Evolutionary conservation across 2,797 vertebrate genomes (phyloP).

Genomic region (Sebastes diploproa): DNA sequence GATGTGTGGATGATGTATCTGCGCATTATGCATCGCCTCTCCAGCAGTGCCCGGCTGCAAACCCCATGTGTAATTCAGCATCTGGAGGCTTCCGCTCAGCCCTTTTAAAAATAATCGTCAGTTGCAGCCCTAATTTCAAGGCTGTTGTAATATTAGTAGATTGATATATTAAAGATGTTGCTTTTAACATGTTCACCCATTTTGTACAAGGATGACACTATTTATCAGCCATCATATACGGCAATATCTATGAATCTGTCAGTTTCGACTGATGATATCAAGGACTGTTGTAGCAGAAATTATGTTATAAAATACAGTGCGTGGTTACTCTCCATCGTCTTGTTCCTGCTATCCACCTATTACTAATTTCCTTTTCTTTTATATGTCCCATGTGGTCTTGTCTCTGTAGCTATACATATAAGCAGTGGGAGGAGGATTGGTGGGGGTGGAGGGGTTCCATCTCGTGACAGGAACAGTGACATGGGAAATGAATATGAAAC

Average conservation of each 20-base stretch:
- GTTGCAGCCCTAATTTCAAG: neutral
- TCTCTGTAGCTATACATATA: constrained; percentile 17
- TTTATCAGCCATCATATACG: neutral
- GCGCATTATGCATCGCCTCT: too few relatives aligned
- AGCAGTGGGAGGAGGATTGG: constrained; percentile 17
- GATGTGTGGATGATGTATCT: too few relatives aligned
- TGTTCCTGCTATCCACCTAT: constrained; percentile 1
- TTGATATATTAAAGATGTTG: neutral
- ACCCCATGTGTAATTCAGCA: too few relatives aligned
- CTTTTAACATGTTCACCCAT: neutral
- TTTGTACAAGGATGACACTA: neutral
- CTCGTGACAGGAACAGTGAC: constrained; percentile 61
- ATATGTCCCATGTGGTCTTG: constrained; percentile 9
- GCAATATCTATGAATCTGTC: too few relatives aligned
- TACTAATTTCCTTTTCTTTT: constrained; percentile 9
- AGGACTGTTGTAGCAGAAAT: neutral
- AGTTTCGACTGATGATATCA: neutral
- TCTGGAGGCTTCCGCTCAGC: too few relatives aligned
- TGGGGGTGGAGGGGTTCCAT: constrained; percentile 17
- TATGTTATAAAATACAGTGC: neutral
- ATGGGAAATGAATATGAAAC: constrained; percentile 62
- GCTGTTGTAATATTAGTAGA: neutral
- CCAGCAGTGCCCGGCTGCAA: too few relatives aligned
- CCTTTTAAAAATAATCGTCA: neutral
- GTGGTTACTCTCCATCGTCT: neutral